Conservation (phyloP, 1,140 invertebrate genomes). For the Homarus americanus region DNA sequence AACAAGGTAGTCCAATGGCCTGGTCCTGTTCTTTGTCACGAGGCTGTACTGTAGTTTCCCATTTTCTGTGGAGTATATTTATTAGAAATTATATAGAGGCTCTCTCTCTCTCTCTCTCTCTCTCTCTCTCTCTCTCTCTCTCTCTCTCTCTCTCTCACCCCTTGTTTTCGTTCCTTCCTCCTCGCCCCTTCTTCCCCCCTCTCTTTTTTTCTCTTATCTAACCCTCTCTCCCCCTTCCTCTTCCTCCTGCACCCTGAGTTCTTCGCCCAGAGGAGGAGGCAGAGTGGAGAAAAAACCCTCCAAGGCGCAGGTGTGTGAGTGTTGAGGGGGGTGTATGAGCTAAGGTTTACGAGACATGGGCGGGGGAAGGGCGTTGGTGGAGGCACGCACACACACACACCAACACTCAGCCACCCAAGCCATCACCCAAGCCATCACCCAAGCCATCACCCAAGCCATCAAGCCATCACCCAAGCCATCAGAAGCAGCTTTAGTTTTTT, state of each 20-base stretch:
- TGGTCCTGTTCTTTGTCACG: too few species aligned
- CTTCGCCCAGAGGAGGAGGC: not conserved
- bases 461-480: too few species aligned
- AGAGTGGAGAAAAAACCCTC: not conserved
- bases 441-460: too few species aligned
- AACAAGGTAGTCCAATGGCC: too few species aligned
- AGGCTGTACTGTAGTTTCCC: too few species aligned
- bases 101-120: conserved; percentile 7
- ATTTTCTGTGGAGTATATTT: too few species aligned
- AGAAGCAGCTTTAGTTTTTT: too few species aligned
- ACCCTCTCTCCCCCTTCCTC: not conserved
- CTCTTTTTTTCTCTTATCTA: not conserved
- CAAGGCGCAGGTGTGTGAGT: not conserved
- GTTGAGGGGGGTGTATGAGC: not conserved
- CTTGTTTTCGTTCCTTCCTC: not conserved
- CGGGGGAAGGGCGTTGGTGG: too few species aligned
- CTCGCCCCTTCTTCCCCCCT: not conserved
- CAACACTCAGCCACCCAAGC: not conserved
- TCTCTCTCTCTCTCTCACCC: not conserved
- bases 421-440: too few species aligned
- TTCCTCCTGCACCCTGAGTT: not conserved
- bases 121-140: not conserved
- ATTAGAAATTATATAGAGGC: too few species aligned
- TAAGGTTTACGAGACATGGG: too few species aligned
- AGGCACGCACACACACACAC: conserved; percentile 1